phyloP scores from a whole-genome alignment of 2,113 vertebrate species.

The Cervus canadensis region DNA sequence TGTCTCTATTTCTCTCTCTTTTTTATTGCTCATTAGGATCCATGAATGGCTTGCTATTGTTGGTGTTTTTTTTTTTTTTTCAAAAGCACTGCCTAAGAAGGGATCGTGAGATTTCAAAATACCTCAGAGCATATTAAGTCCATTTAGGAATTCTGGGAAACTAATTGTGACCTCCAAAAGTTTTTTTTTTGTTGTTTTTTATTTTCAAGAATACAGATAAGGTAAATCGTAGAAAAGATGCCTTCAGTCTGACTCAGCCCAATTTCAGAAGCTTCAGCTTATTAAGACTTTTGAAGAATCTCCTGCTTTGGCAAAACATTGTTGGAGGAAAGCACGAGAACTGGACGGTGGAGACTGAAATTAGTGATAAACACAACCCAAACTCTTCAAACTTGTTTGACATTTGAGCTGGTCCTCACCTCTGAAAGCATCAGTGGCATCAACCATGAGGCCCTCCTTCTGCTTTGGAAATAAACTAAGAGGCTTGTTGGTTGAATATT shows the following conservation, averaged over 20 bases:
- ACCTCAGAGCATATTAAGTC: background rate
- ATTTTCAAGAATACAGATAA: background rate
- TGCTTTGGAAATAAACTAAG: background rate
- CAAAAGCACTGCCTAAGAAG: background rate
- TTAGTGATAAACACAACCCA: background rate
- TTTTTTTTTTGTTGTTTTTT: background rate
- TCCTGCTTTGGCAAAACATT: background rate
- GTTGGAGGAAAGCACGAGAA: background rate
- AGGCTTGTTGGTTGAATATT: background rate
- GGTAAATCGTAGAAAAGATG: background rate
- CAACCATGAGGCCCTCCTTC: background rate
- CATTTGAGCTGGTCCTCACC: background rate
- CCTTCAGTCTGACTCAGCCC: background rate
- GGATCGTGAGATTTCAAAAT: background rate
- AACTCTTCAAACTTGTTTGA: background rate
- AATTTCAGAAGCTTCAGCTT: background rate
- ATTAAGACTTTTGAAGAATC: background rate
- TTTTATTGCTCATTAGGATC: background rate
- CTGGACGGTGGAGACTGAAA: background rate
- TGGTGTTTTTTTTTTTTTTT: background rate
- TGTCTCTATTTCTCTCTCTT: background rate
- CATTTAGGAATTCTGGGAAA: background rate
- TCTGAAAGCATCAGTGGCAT: background rate
- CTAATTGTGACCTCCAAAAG: background rate
- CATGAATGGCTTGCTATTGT: background rate